phyloP scores from a whole-genome alignment of 2,113 vertebrate genomes.

The Glaucomys volans region DNA sequence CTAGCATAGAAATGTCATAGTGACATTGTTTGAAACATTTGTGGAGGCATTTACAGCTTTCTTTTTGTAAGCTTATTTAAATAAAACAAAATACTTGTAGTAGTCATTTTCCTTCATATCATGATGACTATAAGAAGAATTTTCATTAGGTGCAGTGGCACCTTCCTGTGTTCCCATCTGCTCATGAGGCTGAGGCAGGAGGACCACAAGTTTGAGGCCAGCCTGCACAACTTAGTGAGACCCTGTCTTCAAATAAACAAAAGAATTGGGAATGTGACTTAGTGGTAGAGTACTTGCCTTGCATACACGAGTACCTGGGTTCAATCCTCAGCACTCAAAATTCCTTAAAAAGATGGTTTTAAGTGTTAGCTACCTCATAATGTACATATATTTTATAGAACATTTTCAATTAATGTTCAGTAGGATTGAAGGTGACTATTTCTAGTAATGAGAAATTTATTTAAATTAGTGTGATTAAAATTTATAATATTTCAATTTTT shows the following conservation, averaged over 20 bases:
- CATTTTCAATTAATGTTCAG: conserved; percentile 17
- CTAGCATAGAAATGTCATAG: not conserved
- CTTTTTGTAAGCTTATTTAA: not conserved
- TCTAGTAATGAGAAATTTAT: not conserved
- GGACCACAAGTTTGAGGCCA: not conserved
- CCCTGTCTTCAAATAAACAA: not conserved
- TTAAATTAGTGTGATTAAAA: not conserved
- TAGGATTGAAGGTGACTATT: not conserved
- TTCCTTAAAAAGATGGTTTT: not conserved
- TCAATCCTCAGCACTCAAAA: not conserved
- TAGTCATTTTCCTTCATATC: not conserved
- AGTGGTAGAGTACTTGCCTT: not conserved
- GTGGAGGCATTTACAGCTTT: not conserved
- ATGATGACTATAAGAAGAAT: not conserved
- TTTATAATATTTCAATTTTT: not conserved
- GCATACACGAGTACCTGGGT: not conserved
- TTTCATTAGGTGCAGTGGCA: not conserved
- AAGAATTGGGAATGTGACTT: not conserved
- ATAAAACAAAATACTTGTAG: not conserved
- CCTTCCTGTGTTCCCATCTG: not conserved
- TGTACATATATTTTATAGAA: not conserved
- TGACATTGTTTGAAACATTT: not conserved
- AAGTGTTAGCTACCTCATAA: not conserved
- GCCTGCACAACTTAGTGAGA: not conserved
- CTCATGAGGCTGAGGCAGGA: not conserved